Evolutionary conservation across 2,113 vertebrate genomes (phyloP).

Genomic region (Saccopteryx leptura): DNA sequence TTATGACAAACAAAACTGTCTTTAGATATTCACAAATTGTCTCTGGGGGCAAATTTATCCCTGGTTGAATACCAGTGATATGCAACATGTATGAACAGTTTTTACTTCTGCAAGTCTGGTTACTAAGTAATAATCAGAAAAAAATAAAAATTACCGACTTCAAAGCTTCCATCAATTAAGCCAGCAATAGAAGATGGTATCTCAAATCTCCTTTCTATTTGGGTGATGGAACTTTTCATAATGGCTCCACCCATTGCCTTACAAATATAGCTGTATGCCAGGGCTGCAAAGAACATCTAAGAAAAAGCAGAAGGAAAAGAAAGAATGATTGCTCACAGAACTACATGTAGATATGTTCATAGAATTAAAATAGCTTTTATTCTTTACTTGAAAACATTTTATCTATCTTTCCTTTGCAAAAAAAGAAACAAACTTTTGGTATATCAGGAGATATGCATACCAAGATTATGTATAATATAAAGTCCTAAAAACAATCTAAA

Average conservation of each 20-base stretch:
- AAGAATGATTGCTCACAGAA: background rate
- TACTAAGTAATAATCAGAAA: background rate
- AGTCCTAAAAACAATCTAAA: background rate
- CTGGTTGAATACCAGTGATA: background rate
- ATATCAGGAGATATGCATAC: background rate
- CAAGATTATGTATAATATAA: background rate
- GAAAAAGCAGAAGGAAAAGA: conserved; percentile 59
- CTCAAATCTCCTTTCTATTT: conserved; percentile 96
- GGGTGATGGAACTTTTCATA: conserved; percentile 96
- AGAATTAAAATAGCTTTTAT: background rate
- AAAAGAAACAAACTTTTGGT: background rate
- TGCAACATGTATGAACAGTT: background rate
- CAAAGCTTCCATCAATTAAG: conserved; percentile 95
- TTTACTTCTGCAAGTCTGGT: background rate
- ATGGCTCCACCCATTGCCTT: conserved; percentile 90
- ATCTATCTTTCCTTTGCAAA: background rate
- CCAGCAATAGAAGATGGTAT: conserved; percentile 92
- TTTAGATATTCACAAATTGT: background rate
- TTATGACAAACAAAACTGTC: background rate
- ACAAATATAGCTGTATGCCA: conserved; percentile 92
- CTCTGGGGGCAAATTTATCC: background rate
- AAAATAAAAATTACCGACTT: conserved; percentile 92
- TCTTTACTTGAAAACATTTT: conserved; percentile 25
- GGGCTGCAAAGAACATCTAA: conserved; percentile 93
- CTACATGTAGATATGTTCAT: background rate